Evolutionary conservation across 2,113 vertebrate genomes (phyloP).

Genomic region (Pangasianodon hypophthalmus): DNA sequence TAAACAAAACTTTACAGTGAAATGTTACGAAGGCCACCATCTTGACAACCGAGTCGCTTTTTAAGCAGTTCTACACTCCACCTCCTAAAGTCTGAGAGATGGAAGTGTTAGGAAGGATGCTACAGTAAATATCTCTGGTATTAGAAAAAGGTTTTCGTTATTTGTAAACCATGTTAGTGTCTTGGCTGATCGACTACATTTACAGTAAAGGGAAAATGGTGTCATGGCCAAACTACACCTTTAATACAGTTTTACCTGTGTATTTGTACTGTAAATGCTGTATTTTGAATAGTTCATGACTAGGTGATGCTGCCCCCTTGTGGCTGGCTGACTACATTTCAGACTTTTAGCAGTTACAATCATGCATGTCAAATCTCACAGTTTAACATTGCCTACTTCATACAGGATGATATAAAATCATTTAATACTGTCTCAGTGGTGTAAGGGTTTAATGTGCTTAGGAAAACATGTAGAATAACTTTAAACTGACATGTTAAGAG

Average conservation of each 20-base stretch:
- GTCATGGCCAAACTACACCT: not conserved
- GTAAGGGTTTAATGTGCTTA: not conserved
- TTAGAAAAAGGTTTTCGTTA: not conserved
- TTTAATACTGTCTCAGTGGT: not conserved
- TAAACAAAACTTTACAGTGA: not conserved
- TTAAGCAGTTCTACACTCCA: not conserved
- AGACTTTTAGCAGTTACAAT: not conserved
- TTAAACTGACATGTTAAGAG: not conserved
- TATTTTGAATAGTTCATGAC: not conserved
- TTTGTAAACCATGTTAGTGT: not conserved
- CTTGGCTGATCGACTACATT: not conserved
- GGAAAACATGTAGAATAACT: not conserved
- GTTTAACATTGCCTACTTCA: too few species aligned
- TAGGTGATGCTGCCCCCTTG: not conserved
- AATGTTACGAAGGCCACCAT: not conserved
- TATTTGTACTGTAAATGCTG: not conserved
- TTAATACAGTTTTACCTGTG: not conserved
- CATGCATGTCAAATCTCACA: not conserved
- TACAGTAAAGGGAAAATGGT: not conserved
- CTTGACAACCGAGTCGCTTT: not conserved
- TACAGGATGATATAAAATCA: not conserved
- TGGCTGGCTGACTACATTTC: not conserved
- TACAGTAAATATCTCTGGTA: not conserved
- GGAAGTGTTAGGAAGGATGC: not conserved
- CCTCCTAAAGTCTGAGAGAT: not conserved